Conservation (phyloP, 2,888 invertebrate species). For the Dryococelus australis region DNA sequence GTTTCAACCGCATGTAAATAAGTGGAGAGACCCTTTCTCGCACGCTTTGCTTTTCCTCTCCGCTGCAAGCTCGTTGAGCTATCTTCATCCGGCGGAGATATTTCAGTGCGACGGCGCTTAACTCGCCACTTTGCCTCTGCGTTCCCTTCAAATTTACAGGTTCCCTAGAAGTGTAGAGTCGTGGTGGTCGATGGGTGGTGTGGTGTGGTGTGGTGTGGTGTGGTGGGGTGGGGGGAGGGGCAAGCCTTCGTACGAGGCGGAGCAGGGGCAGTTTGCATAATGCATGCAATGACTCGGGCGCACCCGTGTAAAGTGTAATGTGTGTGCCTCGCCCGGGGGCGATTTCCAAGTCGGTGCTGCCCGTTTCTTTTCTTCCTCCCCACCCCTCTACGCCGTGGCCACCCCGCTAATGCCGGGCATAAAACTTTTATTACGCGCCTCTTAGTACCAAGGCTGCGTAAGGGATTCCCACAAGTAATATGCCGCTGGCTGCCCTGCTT, state of each 20-base stretch:
- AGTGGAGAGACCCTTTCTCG: too few species aligned
- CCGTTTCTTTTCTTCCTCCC: background rate
- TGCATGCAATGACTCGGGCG: background rate
- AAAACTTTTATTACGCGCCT: background rate
- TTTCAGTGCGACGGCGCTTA: background rate
- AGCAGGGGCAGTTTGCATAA: background rate
- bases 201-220: background rate
- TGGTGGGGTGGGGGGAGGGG: background rate
- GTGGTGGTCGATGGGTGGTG: too few species aligned
- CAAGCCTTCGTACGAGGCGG: background rate
- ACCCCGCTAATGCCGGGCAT: background rate
- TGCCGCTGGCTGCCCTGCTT: background rate
- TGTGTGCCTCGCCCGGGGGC: background rate
- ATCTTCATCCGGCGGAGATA: background rate
- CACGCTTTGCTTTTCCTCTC: too few species aligned
- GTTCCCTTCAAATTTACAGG: background rate
- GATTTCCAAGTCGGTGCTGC: background rate
- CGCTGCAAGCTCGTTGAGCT: too few species aligned
- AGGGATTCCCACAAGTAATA: background rate
- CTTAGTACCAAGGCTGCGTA: background rate
- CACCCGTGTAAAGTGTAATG: background rate
- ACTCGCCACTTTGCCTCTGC: background rate
- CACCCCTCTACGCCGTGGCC: background rate
- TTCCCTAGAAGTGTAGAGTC: too few species aligned
- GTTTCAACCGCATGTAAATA: too few species aligned